A percentile compares a stretch with the other conserved stretches of the same genome.
Evolutionary conservation across 2,888 invertebrate species (phyloP).

Genomic region (Netelia melanura): DNA sequence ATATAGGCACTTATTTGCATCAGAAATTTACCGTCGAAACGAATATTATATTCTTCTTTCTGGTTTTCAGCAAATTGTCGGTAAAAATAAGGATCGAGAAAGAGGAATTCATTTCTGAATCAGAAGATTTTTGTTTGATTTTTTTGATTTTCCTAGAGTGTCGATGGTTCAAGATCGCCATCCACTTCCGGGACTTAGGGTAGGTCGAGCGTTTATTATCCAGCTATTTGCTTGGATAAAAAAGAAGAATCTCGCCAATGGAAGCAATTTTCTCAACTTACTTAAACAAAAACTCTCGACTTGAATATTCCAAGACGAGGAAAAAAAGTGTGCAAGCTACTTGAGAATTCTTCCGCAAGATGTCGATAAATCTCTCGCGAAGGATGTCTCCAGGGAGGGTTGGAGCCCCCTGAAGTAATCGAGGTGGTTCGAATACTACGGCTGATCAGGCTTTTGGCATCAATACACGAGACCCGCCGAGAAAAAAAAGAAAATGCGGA

Average conservation of each 20-base stretch:
- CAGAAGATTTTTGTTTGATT: too few relatives aligned
- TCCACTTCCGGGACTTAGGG: too few relatives aligned
- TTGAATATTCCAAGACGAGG: not conserved
- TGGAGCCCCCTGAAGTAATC: conserved; percentile 47
- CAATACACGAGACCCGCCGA: not conserved
- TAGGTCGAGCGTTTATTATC: too few relatives aligned
- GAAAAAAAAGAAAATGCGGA: conserved; percentile 19
- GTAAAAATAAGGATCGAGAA: too few relatives aligned
- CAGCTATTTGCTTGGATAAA: not conserved
- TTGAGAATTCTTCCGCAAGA: conserved; percentile 64
- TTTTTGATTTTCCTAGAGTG: too few relatives aligned
- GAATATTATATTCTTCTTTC: not conserved
- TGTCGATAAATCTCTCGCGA: conserved; percentile 63
- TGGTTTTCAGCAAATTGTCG: too few relatives aligned
- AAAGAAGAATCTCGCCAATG: not conserved
- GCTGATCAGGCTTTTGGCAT: conserved; percentile 40
- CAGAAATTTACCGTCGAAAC: not conserved
- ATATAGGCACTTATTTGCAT: not conserved
- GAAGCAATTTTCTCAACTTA: too few relatives aligned
- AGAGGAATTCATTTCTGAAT: too few relatives aligned
- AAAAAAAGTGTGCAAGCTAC: conserved; percentile 56
- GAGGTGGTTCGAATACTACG: conserved; percentile 40
- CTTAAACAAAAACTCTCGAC: not conserved
- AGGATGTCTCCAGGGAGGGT: conserved; percentile 52
- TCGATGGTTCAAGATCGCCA: too few relatives aligned